Base-by-base conservation (phyloP, 2,888 invertebrate species). In the Asteroscopus sphinx region DNA sequence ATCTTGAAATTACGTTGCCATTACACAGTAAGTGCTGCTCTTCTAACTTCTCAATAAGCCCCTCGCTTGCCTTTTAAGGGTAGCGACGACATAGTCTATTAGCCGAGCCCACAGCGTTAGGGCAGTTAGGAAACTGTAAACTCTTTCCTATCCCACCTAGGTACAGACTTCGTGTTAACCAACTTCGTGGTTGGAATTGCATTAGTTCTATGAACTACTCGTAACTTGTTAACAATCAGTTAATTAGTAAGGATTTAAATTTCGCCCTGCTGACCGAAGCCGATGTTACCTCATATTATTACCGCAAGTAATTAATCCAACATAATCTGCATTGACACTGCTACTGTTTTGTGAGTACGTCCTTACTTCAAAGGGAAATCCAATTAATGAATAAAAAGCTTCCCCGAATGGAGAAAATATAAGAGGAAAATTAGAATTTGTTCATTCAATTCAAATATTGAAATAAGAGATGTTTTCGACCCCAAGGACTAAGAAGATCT, bases 401-500 rank as follows among this genome's bases (percentile, higher is more conserved):
- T 70, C 49, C 39, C 30, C 37, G 3, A 63, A 55, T 52, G 28
- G 41, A 48, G 46, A 61, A 56, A 68, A 61, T 56, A 63, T 67
- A 40, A 39, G 11, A 64, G 30, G 36, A 30, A 58, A 71, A 75
- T 73, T 71, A 64, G 55, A 73, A 75, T 62, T 75, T 59, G 54
- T 61, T 75, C 58, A 52, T 59, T 64, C 44, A 71, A 59, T 57
- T 59, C 54, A 75, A 73, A 73, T 68, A 75, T 67, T 74, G 54
- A 59, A 71, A 41, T 54, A 56, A 51, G 56, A 36, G 33, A 61
- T 60, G 46, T 41, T 55, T 66, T 60, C 32, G 39, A 52, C 59
- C 46, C 49, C 17, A 8, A 21, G 46, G 39, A 37, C 32, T 49
- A 15, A 37, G 8, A 57, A 44, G 33, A 71, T 54, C 36, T n/a